Percentiles rank a stretch among this genome's conserved stretches.
These are phyloP conservation scores for Brachypteracias leptosomus DNA, from an alignment of 2,113 vertebrate genomes.

Conservation along the genomic window DNA sequence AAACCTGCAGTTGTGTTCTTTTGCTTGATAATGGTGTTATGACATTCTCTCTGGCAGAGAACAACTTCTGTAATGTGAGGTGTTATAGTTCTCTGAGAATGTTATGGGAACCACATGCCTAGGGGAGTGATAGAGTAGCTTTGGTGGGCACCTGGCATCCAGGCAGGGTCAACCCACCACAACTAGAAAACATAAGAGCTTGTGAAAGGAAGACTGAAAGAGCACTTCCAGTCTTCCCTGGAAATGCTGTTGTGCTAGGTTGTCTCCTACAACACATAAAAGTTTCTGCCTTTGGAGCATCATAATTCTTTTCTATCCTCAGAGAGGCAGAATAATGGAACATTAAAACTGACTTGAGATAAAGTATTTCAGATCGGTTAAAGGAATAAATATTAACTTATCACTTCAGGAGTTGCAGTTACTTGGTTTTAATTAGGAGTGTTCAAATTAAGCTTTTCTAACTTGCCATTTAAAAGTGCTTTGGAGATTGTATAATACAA, in stretches of 20 bases:
- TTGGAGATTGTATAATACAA: background rate
- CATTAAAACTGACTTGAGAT: background rate
- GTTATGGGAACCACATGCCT: background rate
- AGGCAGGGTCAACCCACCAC: background rate
- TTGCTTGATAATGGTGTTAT: background rate
- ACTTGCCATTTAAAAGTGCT: background rate
- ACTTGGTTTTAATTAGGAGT: background rate
- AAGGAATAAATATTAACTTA: background rate
- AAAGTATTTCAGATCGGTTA: background rate
- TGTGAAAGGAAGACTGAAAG: background rate
- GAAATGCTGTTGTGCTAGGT: background rate
- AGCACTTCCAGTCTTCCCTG: background rate
- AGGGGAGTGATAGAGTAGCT: background rate
- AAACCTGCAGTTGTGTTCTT: background rate
- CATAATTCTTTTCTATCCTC: background rate
- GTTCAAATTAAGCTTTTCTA: background rate
- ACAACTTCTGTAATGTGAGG: background rate
- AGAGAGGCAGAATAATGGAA: background rate
- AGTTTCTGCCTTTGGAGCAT: background rate
- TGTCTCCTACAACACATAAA: background rate
- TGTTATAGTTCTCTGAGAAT: background rate
- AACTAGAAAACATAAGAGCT: background rate
- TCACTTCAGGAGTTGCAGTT: background rate
- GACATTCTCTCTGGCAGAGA: background rate
- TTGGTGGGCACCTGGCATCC: background rate